A percentile compares a stretch with the other conserved stretches of the same genome.
These are phyloP conservation scores for Emydoidea blandingii DNA, from an alignment of 2,797 vertebrate species.

Conservation along the genomic window DNA sequence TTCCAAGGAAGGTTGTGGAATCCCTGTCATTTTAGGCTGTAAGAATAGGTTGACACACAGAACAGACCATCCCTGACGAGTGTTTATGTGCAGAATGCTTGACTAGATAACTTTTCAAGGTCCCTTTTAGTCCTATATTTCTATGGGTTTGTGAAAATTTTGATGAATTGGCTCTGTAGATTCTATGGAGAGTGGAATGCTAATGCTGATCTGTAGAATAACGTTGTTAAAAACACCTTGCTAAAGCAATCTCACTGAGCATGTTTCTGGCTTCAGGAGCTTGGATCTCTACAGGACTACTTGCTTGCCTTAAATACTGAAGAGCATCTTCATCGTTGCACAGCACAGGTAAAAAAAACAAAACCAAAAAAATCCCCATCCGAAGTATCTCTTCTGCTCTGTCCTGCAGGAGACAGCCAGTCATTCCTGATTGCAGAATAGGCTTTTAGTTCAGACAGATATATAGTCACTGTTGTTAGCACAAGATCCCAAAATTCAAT, in stretches of 20 bases:
- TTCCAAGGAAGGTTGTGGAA: background rate
- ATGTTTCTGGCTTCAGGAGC: conserved; percentile 83
- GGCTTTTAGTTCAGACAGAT: background rate
- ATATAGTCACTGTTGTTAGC: background rate
- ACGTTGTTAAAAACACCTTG: accelerated
- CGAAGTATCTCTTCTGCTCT: background rate
- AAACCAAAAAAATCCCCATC: accelerated
- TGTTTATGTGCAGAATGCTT: background rate
- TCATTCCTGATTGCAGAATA: background rate
- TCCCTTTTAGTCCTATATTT: background rate
- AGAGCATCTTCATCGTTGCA: conserved; percentile 92
- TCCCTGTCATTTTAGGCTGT: background rate
- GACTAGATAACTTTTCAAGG: background rate
- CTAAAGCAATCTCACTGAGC: conserved; percentile 2
- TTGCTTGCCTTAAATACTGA: conserved; percentile 95
- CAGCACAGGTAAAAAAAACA: conserved; percentile 87
- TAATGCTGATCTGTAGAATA: background rate
- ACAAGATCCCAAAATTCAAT: background rate
- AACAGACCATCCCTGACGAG: too few species aligned
- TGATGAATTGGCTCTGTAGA: background rate
- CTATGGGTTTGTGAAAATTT: background rate
- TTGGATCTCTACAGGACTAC: conserved; percentile 93
- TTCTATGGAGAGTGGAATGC: background rate
- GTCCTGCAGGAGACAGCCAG: background rate
- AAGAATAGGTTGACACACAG: background rate